These are phyloP conservation scores for Arctopsyche grandis DNA, from an alignment of 1,140 invertebrate genomes.

Conservation along the genomic window DNA sequence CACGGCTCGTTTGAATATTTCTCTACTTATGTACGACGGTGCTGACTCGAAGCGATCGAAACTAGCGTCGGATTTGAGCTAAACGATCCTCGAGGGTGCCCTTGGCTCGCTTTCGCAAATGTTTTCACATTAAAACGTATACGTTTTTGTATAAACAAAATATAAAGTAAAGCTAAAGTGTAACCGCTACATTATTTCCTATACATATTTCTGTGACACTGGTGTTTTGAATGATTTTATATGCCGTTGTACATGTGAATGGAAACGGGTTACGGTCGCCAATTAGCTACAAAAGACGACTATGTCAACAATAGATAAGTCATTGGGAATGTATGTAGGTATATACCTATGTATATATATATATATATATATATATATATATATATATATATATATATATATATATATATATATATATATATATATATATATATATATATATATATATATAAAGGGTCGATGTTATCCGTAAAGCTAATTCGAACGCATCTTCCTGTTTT, in stretches of 20 bases:
- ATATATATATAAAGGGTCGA: conserved; percentile 4
- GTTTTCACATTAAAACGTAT: not conserved
- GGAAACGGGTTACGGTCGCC: not conserved
- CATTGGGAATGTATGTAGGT: too few relatives aligned
- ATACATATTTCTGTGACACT: too few relatives aligned
- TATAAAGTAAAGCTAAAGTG: too few relatives aligned
- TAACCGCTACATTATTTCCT: too few relatives aligned
- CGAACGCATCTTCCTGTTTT: conserved; percentile 16
- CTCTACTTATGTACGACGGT: conserved; percentile 6
- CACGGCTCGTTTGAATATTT: conserved; percentile 45
- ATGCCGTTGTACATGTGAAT: too few relatives aligned
- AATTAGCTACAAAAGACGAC: conserved; percentile 15
- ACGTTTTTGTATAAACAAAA: too few relatives aligned
- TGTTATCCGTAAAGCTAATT: conserved; percentile 14
- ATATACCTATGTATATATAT: too few relatives aligned
- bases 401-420: not conserved
- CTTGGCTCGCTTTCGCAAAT: not conserved
- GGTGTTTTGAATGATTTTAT: too few relatives aligned
- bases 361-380: not conserved
- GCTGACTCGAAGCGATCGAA: conserved; percentile 11
- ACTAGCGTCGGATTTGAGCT: conserved; percentile 4
- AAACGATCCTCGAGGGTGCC: not conserved
- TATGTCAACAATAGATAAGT: conserved; percentile 1
- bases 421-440: too few relatives aligned
- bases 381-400: not conserved